phyloP scores from a whole-genome alignment of 2,113 vertebrate genomes.

The Pelecanoides urinatrix region DNA sequence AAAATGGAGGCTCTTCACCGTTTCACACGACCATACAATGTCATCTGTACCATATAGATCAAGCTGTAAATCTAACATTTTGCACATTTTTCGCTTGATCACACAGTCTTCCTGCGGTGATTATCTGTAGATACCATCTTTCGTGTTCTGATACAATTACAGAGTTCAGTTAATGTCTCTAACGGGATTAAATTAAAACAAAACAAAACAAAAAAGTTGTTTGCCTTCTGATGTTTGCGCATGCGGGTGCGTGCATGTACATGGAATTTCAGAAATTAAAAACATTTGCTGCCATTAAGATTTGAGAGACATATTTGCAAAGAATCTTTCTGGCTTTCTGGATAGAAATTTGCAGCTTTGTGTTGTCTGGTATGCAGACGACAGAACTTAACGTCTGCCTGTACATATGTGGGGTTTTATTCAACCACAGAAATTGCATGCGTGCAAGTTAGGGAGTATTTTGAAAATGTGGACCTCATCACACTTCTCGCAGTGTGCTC shows the following conservation, averaged over 20 bases:
- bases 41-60: background rate
- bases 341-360: background rate
- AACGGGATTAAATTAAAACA: background rate
- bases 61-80: background rate
- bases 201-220: background rate
- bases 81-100: background rate
- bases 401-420: background rate
- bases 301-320: background rate
- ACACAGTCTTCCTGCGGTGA: background rate
- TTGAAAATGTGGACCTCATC: background rate
- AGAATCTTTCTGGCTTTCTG: background rate
- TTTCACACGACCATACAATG: background rate
- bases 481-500: fast-evolving
- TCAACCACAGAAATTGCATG: background rate
- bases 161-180: background rate
- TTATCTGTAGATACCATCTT: background rate
- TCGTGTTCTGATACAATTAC: background rate
- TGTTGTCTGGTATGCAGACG: background rate
- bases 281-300: background rate
- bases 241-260: fast-evolving
- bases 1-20: background rate
- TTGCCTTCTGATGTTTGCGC: background rate
- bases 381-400: background rate
- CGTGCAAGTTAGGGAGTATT: background rate
- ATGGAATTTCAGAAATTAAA: background rate